Evolutionary conservation across 2,113 vertebrate genomes (phyloP).

Genomic region (Colistium nudipinnis): DNA sequence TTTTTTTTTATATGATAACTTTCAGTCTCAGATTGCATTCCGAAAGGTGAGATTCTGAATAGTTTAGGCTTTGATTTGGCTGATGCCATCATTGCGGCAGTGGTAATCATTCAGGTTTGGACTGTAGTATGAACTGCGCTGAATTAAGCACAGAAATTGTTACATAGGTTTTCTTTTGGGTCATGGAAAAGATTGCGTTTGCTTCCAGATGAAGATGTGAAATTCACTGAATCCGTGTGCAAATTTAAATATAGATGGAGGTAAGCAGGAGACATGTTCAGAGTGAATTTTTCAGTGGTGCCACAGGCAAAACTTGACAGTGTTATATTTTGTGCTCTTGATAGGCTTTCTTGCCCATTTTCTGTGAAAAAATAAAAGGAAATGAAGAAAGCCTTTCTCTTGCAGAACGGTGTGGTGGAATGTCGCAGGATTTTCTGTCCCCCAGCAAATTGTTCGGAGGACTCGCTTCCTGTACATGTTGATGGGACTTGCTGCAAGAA

Average conservation of each 20-base stretch:
- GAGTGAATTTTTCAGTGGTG: not conserved
- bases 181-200: not conserved
- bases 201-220: not conserved
- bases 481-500: constrained; percentile 90
- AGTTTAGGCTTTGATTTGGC: not conserved
- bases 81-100: not conserved
- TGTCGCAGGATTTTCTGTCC: constrained; percentile 92
- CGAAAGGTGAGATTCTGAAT: not conserved
- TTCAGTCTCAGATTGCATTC: not conserved
- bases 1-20: not conserved
- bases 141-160: not conserved
- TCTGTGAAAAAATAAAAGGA: not conserved
- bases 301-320: not conserved
- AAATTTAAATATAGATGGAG: constrained; percentile 10
- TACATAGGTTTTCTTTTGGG: not conserved
- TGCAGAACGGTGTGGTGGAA: constrained; percentile 89
- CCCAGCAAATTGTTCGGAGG: constrained; percentile 86
- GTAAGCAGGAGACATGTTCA: not conserved
- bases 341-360: constrained; percentile 2
- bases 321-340: not conserved
- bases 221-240: not conserved
- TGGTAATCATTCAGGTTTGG: not conserved
- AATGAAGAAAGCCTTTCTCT: not conserved
- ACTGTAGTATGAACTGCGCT: not conserved
- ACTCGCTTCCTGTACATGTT: constrained; percentile 87